Conservation (phyloP, 1,140 invertebrate species). For the Triops longicaudatus region DNA sequence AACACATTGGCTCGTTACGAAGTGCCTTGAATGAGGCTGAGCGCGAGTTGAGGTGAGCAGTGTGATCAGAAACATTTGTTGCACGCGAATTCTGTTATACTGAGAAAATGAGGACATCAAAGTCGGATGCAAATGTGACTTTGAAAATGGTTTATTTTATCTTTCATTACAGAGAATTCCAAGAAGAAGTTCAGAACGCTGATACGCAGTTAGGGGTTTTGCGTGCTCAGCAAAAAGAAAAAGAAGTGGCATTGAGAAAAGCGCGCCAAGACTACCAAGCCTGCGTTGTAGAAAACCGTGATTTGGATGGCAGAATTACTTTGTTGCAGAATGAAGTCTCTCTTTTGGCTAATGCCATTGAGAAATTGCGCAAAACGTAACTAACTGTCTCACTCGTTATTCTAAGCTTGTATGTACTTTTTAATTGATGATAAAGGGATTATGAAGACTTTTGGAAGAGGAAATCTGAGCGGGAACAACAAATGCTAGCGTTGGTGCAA, state of each 20-base stretch:
- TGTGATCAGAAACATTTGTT: neutral
- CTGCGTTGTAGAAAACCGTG: neutral
- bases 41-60: neutral
- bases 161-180: neutral
- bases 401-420: neutral
- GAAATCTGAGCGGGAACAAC: constrained; percentile 26
- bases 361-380: neutral
- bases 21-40: neutral
- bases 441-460: neutral
- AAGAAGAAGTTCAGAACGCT: neutral
- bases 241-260: neutral
- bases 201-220: neutral
- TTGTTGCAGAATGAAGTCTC: neutral
- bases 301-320: neutral
- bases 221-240: neutral
- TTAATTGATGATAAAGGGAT: neutral
- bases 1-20: neutral
- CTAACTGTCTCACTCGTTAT: neutral
- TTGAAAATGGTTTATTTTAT: too few species aligned
- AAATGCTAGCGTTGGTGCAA: constrained; percentile 20
- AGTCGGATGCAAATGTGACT: too few species aligned
- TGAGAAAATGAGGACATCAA: too few species aligned
- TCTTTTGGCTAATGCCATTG: neutral
- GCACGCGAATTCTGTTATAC: too few species aligned
- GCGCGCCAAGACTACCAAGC: neutral